Evolutionary conservation across 2,888 invertebrate species (phyloP), one percentile per base, ranked within the genome.

Genomic region (Byasa hedistus): DNA sequence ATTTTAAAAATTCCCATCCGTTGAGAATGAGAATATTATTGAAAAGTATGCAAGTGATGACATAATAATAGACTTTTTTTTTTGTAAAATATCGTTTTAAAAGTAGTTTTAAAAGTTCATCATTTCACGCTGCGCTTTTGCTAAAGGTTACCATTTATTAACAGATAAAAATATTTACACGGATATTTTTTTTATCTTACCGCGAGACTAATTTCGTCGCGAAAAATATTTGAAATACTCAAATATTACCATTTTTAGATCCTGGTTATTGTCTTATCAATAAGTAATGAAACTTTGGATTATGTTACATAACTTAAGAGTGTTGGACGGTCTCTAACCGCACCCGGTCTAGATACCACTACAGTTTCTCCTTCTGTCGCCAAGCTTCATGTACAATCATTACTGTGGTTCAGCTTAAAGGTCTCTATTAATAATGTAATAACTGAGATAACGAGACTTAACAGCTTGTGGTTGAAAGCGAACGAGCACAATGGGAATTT

Each of bases 1-100:
- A 27, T 27, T 5, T 27, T 10, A 36, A 10, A 36, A 36, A 36
- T 36, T 36, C 12, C 39, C 39, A 39, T 39, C 15, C 39, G 39
- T 10, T 39, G 19, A 2, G 19, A 19, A 44, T 44, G 3, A 19
- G 19, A 19, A 48, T 5, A 21, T 51, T 51, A 15, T 22, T 22
- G 23, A 36, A 61, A 61, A 61, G 55, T 61, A 55, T 61, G 61
- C 61, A 61, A 61, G 54, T 61, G 61, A 52, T 55, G 39, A 54
- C 3, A 54, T 22, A 3, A 17, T 3, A 12, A 22, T 21, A 22
- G 22, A 10, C 17, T 52, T 52, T 10, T 22, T 54, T 12, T 22
- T 23, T 12, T n/a, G n/a, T 54, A n/a, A 48, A n/a, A n/a, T 39
- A 39, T 7, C 19, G 5, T 48, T 48, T 19, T 4, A 3, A 39